Evolutionary conservation across 2,888 invertebrate species (phyloP).

Genomic region (Julus scandinavius): DNA sequence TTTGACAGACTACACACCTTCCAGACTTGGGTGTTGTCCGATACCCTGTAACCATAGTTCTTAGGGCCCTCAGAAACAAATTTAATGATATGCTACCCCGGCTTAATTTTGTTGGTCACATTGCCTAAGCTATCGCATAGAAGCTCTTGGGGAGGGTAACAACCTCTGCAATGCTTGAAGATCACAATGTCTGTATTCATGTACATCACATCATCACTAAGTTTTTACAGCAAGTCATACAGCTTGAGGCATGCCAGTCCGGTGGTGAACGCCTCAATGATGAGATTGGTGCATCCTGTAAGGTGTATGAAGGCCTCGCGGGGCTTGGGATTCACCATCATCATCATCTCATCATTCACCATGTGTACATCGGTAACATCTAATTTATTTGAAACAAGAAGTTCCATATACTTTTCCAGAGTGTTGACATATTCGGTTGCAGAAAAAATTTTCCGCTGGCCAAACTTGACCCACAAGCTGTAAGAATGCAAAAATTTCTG

Average conservation of each 20-base stretch:
- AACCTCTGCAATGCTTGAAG: constrained; percentile 59
- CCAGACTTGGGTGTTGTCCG: constrained; percentile 58
- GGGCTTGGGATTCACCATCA: neutral
- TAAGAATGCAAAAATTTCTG: neutral
- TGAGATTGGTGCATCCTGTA: constrained; percentile 60
- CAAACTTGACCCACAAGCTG: neutral
- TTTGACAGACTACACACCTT: constrained; percentile 61
- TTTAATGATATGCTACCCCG: constrained; percentile 61
- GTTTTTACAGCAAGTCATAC: constrained; percentile 62
- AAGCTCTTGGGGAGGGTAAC: constrained; percentile 58
- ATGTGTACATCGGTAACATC: constrained; percentile 31
- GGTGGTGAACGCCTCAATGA: constrained; percentile 65
- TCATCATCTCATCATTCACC: constrained; percentile 8
- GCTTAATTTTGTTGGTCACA: constrained; percentile 63
- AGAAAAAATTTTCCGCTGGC: neutral
- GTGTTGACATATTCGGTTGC: neutral
- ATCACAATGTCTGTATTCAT: constrained; percentile 65
- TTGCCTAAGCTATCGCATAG: constrained; percentile 63
- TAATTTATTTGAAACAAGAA: neutral
- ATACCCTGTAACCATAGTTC: constrained; percentile 62
- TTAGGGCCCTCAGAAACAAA: constrained; percentile 65
- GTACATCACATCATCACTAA: constrained; percentile 63
- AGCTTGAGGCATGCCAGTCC: constrained; percentile 63
- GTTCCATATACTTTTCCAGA: neutral
- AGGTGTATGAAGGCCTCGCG: neutral